Evolutionary conservation across 2,113 vertebrate genomes (phyloP).

Genomic region (Gobio gobio): DNA sequence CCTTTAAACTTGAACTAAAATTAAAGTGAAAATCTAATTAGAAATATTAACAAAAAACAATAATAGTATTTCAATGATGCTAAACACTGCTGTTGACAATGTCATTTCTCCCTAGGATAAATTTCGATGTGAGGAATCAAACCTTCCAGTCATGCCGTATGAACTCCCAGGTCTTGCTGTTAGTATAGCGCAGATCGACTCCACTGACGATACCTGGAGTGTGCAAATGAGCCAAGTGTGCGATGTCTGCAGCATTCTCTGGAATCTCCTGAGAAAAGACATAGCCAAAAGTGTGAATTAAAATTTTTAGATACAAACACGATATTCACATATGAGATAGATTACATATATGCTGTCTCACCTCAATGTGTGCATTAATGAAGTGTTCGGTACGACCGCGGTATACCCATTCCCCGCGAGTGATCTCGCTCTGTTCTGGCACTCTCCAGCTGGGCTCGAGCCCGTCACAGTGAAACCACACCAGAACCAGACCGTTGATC

Average conservation of each 20-base stretch:
- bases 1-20: not conserved
- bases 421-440: slow-evolving; percentile 74
- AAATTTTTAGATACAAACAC: not conserved
- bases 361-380: slow-evolving; percentile 78
- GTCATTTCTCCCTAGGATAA: not conserved
- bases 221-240: slow-evolving; percentile 81
- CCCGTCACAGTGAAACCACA: slow-evolving; percentile 81
- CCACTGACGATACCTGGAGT: slow-evolving; percentile 74
- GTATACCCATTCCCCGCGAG: slow-evolving; percentile 73
- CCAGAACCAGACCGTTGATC: slow-evolving; percentile 74
- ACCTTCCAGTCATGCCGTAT: slow-evolving; percentile 83
- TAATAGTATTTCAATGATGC: not conserved
- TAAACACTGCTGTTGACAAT: not conserved
- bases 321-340: not conserved
- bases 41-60: not conserved
- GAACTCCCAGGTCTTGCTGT: slow-evolving; percentile 77
- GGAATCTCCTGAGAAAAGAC: slow-evolving; percentile 79
- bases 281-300: not conserved
- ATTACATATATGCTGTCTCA: slow-evolving; percentile 11
- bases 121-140: not conserved
- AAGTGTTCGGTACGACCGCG: slow-evolving; percentile 76
- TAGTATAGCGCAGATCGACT: slow-evolving; percentile 76
- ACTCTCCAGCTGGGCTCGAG: slow-evolving; percentile 70
- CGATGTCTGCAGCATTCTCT: slow-evolving; percentile 78
- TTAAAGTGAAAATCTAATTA: not conserved